phyloP scores from a whole-genome alignment of 2,113 vertebrate genomes.

The Macquaria ambigua region DNA sequence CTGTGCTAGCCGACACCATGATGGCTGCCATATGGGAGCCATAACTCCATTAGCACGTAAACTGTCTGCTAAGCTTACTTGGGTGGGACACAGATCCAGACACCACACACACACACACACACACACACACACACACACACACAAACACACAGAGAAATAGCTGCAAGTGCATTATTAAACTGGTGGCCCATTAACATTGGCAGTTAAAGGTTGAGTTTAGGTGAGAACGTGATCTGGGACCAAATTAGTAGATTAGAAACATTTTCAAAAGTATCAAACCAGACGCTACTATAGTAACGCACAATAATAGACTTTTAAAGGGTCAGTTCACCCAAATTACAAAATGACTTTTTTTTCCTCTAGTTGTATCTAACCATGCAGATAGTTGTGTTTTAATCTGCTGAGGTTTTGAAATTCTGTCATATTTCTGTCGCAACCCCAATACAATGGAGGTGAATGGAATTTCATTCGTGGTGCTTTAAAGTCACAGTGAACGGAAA shows the following conservation, averaged over 20 bases:
- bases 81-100: slow-evolving; percentile 34
- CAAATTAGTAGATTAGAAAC: slow-evolving; percentile 15
- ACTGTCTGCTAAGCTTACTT: slow-evolving; percentile 67
- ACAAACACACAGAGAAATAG: neutral
- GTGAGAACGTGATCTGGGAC: slow-evolving; percentile 6
- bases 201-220: slow-evolving; percentile 11
- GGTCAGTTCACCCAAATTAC: slow-evolving; percentile 20
- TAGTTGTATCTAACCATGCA: neutral
- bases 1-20: slow-evolving; percentile 54
- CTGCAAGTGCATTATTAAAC: slow-evolving; percentile 11
- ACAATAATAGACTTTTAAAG: neutral
- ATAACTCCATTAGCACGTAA: slow-evolving; percentile 73
- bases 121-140: slow-evolving; percentile 28
- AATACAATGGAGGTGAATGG: neutral
- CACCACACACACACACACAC: slow-evolving; percentile 35
- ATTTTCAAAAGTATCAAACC: neutral
- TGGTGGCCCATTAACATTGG: slow-evolving; percentile 1
- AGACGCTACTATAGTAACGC: neutral
- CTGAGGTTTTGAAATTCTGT: slow-evolving; percentile 8
- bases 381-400: neutral
- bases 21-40: slow-evolving; percentile 77
- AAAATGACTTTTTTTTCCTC: neutral
- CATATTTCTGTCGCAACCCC: neutral
- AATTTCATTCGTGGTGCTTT: too few relatives aligned
- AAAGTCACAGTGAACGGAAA: too few relatives aligned